phyloP scores from a whole-genome alignment of 2,797 vertebrate genomes.

The Gambusia yucatana region DNA sequence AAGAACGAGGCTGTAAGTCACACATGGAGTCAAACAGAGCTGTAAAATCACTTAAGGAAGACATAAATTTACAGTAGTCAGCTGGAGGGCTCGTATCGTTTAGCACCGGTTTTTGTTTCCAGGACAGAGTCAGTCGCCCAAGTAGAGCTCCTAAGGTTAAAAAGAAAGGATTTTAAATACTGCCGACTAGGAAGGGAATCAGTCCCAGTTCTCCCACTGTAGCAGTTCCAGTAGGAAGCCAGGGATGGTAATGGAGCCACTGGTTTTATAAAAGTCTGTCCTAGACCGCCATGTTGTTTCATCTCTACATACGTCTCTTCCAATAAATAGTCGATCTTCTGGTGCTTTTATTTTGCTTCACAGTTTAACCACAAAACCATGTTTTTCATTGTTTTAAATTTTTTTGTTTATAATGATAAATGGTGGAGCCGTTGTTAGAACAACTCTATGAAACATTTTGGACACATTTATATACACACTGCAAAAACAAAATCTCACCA shows the following conservation, averaged over 20 bases:
- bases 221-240: background rate
- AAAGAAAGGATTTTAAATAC: background rate
- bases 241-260: background rate
- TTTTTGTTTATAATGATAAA: background rate
- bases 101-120: constrained; percentile 11
- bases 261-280: background rate
- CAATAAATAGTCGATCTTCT: background rate
- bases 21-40: constrained; percentile 21
- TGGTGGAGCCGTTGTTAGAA: background rate
- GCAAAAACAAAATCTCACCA: too few relatives aligned
- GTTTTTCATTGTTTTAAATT: background rate
- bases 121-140: constrained; percentile 9
- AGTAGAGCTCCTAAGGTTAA: background rate
- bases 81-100: constrained; percentile 6
- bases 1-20: constrained; percentile 20
- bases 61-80: constrained; percentile 22
- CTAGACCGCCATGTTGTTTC: background rate
- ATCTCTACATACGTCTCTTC: background rate
- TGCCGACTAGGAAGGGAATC: background rate
- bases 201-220: background rate
- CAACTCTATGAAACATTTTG: background rate
- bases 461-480: background rate
- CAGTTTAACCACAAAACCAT: background rate
- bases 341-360: background rate
- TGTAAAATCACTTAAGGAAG: constrained; percentile 14